Conservation (phyloP, 2,113 vertebrate species). For the Eira barbara region DNA sequence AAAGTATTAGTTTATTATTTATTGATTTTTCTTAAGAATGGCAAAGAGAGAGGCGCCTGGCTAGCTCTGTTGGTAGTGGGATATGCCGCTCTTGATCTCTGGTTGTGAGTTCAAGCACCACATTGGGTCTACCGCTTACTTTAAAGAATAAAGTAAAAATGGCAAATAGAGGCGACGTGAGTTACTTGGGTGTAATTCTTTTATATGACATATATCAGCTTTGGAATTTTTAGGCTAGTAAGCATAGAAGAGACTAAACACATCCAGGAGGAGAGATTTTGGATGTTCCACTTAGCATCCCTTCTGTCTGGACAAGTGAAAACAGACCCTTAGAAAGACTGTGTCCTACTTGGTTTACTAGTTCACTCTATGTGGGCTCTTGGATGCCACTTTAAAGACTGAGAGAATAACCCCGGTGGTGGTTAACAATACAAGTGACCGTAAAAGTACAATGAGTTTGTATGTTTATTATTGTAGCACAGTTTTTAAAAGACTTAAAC, state of each 20-base stretch:
- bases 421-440: neutral
- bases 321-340: neutral
- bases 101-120: neutral
- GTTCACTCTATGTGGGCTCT: neutral
- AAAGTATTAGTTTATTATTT: constrained; percentile 1
- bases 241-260: neutral
- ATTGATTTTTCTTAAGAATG: neutral
- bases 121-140: neutral
- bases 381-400: neutral
- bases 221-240: neutral
- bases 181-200: constrained; percentile 19
- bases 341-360: neutral
- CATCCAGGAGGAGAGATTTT: neutral
- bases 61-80: neutral
- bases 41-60: neutral
- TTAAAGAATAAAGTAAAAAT: neutral
- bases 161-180: neutral
- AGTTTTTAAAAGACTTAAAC: constrained; percentile 3
- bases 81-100: neutral
- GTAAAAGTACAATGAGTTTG: neutral
- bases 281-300: neutral
- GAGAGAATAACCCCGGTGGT: constrained; percentile 18
- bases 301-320: neutral
- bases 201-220: neutral
- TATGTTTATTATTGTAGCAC: neutral